Evolutionary conservation across 2,888 invertebrate genomes (phyloP).

Genomic region (Calameuta idolon): DNA sequence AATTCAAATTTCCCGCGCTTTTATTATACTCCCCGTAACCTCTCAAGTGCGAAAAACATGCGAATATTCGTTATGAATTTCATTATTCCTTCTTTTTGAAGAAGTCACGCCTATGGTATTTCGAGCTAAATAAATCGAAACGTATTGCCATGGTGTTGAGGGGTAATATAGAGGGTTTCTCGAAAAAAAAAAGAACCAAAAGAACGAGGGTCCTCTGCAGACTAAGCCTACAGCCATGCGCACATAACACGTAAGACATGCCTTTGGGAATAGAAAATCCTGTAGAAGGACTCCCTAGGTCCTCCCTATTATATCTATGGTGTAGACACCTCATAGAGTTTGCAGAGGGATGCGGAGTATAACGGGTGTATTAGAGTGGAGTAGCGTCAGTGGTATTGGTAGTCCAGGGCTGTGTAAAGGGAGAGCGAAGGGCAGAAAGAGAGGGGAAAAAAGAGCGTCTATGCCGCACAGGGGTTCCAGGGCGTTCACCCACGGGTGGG

Average conservation of each 20-base stretch:
- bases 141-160: conserved; percentile 38
- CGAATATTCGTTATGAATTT: neutral
- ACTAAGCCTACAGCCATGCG: conserved; percentile 20
- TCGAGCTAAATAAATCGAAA: conserved; percentile 39
- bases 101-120: neutral
- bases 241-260: conserved; percentile 49
- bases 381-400: neutral
- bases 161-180: conserved; percentile 10
- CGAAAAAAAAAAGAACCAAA: neutral
- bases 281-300: conserved; percentile 34
- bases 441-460: conserved; percentile 44
- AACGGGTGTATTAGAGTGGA: neutral
- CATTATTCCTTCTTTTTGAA: neutral
- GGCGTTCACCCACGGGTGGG: conserved; percentile 60
- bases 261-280: conserved; percentile 53
- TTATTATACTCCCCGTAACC: neutral
- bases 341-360: conserved; percentile 20
- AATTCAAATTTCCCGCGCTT: too few species aligned
- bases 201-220: neutral
- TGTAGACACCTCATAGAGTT: conserved; percentile 48
- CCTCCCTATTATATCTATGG: conserved; percentile 43
- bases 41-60: neutral
- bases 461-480: conserved; percentile 51
- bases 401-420: conserved; percentile 19
- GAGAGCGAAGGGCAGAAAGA: conserved; percentile 13